Conservation (phyloP, 2,888 invertebrate genomes). For the Hartigia nigra region DNA sequence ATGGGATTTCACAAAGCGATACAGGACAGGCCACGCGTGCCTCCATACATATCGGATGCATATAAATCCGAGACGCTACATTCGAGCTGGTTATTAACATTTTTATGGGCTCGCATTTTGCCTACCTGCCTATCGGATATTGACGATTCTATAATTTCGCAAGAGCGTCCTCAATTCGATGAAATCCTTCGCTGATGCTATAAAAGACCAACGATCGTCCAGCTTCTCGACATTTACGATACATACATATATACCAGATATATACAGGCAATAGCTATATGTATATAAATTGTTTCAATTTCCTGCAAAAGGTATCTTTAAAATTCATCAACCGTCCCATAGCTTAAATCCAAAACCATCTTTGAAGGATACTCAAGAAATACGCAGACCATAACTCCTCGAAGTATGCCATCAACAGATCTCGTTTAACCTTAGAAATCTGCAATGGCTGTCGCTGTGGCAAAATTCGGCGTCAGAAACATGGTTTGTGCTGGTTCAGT, state of each 20-base stretch:
- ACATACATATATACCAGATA: neutral
- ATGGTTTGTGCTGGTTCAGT: neutral
- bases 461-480: neutral
- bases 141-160: neutral
- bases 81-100: constrained; percentile 5
- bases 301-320: neutral
- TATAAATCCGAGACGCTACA: constrained; percentile 1
- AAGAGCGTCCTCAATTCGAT: neutral
- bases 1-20: constrained; percentile 8
- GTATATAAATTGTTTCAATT: neutral
- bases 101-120: constrained; percentile 9
- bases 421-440: neutral
- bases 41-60: constrained; percentile 5
- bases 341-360: neutral
- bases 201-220: neutral
- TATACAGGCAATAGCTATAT: neutral
- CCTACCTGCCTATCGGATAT: constrained; percentile 2
- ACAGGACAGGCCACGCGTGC: constrained; percentile 9
- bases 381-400: neutral
- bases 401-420: neutral
- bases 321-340: neutral
- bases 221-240: neutral
- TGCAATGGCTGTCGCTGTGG: neutral
- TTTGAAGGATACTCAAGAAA: neutral
- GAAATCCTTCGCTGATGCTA: neutral